These are phyloP conservation scores for Bombus picipes DNA, from an alignment of 1,140 invertebrate genomes.

Conservation along the genomic window DNA sequence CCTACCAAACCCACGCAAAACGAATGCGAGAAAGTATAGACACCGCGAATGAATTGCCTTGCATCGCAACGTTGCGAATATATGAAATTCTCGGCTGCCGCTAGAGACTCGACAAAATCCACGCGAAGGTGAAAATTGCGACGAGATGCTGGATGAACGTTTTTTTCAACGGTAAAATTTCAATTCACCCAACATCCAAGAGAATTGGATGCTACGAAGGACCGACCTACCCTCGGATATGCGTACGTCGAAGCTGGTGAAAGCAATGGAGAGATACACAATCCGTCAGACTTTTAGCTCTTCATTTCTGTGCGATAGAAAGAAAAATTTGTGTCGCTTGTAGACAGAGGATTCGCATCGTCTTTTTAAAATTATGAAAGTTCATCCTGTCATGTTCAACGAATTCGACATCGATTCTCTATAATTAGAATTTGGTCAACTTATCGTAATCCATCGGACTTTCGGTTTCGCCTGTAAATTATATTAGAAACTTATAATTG, in stretches of 20 bases:
- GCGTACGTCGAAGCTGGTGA: too few species aligned
- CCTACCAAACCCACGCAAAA: constrained; percentile 19
- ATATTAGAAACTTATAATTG: too few species aligned
- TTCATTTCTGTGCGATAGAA: neutral
- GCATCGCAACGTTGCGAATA: neutral
- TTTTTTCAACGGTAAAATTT: neutral
- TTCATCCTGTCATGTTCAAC: too few species aligned
- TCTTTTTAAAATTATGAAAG: neutral
- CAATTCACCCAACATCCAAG: neutral
- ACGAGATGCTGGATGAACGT: neutral
- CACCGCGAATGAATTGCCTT: constrained; percentile 1
- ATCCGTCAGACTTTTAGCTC: too few species aligned
- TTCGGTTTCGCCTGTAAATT: too few species aligned
- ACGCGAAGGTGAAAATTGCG: neutral
- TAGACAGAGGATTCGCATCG: neutral
- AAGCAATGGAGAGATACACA: too few species aligned
- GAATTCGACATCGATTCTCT: too few species aligned
- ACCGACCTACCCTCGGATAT: neutral
- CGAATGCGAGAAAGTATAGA: constrained; percentile 30
- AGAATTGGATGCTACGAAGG: neutral
- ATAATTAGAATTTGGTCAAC: too few species aligned
- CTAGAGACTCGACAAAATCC: too few species aligned
- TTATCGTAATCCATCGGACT: too few species aligned
- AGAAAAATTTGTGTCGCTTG: neutral
- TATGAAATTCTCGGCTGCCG: constrained; percentile 13